phyloP scores from a whole-genome alignment of 2,113 vertebrate genomes.

The Murina feae region DNA sequence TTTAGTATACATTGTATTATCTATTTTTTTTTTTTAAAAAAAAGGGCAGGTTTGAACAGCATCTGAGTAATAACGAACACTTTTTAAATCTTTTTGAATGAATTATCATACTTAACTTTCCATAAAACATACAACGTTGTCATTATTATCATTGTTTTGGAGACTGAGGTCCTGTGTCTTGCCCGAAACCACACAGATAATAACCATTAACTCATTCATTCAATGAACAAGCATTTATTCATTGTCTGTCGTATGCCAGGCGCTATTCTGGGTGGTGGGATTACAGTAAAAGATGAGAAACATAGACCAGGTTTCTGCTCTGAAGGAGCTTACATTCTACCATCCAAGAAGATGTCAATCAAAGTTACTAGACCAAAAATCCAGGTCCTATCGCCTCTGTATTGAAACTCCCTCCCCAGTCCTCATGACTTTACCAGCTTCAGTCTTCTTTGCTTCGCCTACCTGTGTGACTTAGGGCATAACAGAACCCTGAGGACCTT shows the following conservation, averaged over 20 bases:
- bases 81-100: background rate
- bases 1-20: constrained; percentile 10
- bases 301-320: background rate
- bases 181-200: background rate
- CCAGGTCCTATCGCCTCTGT: background rate
- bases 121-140: background rate
- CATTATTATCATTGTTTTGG: background rate
- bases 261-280: background rate
- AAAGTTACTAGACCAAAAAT: background rate
- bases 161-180: background rate
- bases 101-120: background rate
- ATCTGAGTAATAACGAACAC: background rate
- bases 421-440: background rate
- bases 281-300: background rate
- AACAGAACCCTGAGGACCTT: background rate
- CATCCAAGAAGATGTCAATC: background rate
- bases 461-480: background rate
- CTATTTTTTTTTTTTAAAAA: background rate
- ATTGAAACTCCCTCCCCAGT: background rate
- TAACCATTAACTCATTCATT: background rate
- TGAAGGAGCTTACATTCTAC: background rate
- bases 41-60: background rate
- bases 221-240: background rate
- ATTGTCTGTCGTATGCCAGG: background rate
- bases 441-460: background rate